These are phyloP conservation scores for Apeira syringaria DNA, from an alignment of 2,888 invertebrate species.

Conservation along the genomic window DNA sequence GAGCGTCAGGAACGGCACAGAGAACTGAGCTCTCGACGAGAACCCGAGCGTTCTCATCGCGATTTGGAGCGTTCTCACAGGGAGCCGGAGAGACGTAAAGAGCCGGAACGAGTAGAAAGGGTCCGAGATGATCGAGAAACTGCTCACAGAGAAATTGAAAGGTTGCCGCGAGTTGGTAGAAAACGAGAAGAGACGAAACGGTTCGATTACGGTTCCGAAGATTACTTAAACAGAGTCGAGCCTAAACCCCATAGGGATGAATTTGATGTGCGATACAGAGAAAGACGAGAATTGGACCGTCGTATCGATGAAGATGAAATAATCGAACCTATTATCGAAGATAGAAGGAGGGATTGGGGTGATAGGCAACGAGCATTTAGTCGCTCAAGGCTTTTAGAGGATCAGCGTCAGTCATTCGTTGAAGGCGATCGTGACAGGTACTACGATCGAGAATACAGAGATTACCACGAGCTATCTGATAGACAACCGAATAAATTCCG, in stretches of 20 bases:
- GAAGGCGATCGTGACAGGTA: constrained; percentile 71
- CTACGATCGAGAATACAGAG: constrained; percentile 73
- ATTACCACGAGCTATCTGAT: constrained; percentile 69
- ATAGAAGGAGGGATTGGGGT: constrained; percentile 69
- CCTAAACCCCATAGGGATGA: constrained; percentile 67
- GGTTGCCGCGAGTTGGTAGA: constrained; percentile 71
- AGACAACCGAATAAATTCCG: constrained; percentile 77
- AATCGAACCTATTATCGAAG: constrained; percentile 72
- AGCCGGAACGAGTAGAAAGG: constrained; percentile 62
- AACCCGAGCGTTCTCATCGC: constrained; percentile 73
- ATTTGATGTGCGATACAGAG: constrained; percentile 63
- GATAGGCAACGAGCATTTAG: constrained; percentile 75
- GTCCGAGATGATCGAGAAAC: constrained; percentile 52
- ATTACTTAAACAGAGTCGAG: constrained; percentile 69
- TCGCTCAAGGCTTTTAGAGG: constrained; percentile 72
- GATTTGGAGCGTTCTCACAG: constrained; percentile 61
- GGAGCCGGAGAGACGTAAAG: constrained; percentile 65
- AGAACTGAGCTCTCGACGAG: constrained; percentile 69
- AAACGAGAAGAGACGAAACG: constrained; percentile 72
- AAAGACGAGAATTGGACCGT: constrained; percentile 68
- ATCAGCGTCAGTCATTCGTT: constrained; percentile 70
- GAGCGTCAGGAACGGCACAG: constrained; percentile 75
- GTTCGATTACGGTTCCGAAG: constrained; percentile 72
- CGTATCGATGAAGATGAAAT: constrained; percentile 76
- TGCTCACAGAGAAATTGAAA: constrained; percentile 66